Conservation (phyloP, 2,797 vertebrate species). For the Acanthis flammea region DNA sequence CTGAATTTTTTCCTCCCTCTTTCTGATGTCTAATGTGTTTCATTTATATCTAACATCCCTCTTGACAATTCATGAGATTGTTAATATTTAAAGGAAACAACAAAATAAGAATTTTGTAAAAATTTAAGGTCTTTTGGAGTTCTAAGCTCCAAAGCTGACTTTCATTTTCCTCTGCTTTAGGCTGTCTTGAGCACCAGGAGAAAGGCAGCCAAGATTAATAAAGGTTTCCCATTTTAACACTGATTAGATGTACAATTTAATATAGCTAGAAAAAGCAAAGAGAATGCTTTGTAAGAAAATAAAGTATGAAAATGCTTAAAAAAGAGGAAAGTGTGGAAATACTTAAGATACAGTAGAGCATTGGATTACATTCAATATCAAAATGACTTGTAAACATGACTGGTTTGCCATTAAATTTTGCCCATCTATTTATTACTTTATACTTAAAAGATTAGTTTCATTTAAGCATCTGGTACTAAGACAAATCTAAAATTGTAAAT, state of each 20-base stretch:
- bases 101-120: constrained; percentile 7
- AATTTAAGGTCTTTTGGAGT: not conserved
- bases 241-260: not conserved
- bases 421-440: not conserved
- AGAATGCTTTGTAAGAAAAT: not conserved
- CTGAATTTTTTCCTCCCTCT: not conserved
- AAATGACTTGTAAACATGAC: not conserved
- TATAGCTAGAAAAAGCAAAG: not conserved
- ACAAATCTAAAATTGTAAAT: not conserved
- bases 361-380: not conserved
- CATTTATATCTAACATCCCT: not conserved
- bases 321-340: not conserved
- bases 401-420: not conserved
- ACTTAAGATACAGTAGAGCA: not conserved
- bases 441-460: not conserved
- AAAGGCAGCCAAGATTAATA: constrained; percentile 63
- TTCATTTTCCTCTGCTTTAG: constrained; percentile 65
- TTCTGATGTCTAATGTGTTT: constrained; percentile 33
- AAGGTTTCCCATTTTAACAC: constrained; percentile 26
- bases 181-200: constrained; percentile 51
- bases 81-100: constrained; percentile 3
- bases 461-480: not conserved
- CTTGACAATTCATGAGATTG: constrained; percentile 18
- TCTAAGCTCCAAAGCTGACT: constrained; percentile 60
- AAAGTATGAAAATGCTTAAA: not conserved